A percentile compares a stretch with the other conserved stretches of the same genome.
Evolutionary conservation across 2,797 vertebrate species (phyloP).

Genomic region (Alauda arvensis): DNA sequence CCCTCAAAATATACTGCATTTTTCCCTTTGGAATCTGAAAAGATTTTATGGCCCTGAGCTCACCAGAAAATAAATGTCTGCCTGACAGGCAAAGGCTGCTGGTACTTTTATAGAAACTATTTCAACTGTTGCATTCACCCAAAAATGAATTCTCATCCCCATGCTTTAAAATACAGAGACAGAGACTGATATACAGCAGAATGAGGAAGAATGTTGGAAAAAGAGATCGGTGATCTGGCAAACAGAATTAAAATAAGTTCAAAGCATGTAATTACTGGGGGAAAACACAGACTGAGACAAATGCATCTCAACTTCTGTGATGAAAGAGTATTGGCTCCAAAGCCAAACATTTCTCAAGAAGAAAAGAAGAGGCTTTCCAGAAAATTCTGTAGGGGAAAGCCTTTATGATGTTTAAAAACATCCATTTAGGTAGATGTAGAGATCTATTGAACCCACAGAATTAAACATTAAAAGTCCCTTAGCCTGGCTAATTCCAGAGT

Average conservation of each 20-base stretch:
- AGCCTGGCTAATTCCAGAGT: neutral
- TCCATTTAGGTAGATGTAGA: neutral
- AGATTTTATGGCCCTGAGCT: neutral
- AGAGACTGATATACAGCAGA: neutral
- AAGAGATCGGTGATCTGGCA: conserved; percentile 5
- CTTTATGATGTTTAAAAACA: neutral
- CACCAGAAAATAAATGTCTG: neutral
- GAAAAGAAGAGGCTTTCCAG: conserved; percentile 27
- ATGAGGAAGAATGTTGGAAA: conserved; percentile 13
- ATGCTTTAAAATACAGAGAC: neutral
- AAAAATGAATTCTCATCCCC: neutral
- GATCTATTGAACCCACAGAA: neutral
- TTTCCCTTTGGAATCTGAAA: neutral
- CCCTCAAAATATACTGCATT: neutral
- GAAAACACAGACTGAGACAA: conserved; percentile 2
- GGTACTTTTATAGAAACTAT: neutral
- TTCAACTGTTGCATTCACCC: neutral
- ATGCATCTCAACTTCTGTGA: neutral
- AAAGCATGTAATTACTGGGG: neutral
- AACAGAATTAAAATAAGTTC: neutral
- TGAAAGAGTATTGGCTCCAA: conserved; percentile 43
- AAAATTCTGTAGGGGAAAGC: conserved; percentile 31
- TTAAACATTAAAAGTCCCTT: neutral
- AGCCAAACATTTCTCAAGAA: conserved; percentile 14
- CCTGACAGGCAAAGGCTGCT: neutral